Percentiles rank a stretch among this genome's conserved stretches.
phyloP scores from a whole-genome alignment of 2,888 invertebrate genomes.

The Apocheima hispidaria region DNA sequence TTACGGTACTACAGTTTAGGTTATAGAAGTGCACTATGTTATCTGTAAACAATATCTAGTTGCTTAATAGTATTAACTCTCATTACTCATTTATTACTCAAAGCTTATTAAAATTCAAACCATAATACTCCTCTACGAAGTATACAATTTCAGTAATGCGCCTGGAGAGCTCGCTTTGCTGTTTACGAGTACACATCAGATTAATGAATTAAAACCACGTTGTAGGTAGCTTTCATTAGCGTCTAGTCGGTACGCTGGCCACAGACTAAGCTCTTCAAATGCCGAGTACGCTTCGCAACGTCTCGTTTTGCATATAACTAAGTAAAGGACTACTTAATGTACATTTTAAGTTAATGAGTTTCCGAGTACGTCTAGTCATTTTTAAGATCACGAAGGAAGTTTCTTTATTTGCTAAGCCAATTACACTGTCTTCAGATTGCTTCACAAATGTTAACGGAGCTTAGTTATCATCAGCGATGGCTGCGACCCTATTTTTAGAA shows the following conservation, averaged over 20 bases:
- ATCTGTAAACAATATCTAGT: too few relatives aligned
- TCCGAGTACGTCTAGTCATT: conserved; percentile 8
- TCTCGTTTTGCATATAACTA: conserved; percentile 8
- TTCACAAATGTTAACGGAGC: too few relatives aligned
- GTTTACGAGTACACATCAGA: conserved; percentile 20
- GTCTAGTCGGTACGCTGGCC: conserved; percentile 39
- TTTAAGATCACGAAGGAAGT: not conserved
- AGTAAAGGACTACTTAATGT: conserved; percentile 8
- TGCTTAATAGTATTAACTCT: too few relatives aligned
- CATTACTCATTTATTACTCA: not conserved
- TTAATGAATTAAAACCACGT: conserved; percentile 44
- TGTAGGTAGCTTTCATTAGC: conserved; percentile 45
- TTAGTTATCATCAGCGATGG: too few relatives aligned
- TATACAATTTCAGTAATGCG: conserved; percentile 24
- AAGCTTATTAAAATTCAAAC: conserved; percentile 7
- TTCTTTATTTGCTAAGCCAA: not conserved
- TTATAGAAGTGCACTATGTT: too few relatives aligned
- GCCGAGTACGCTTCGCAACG: conserved; percentile 10
- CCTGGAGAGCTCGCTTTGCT: conserved; percentile 21
- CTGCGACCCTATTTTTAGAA: too few relatives aligned
- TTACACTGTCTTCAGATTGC: too few relatives aligned
- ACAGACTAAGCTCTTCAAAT: conserved; percentile 28
- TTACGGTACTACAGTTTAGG: too few relatives aligned
- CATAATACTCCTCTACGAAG: not conserved
- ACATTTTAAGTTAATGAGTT: conserved; percentile 9